These are phyloP conservation scores for Endomychus coccineus DNA, from an alignment of 2,888 invertebrate species.

Conservation along the genomic window DNA sequence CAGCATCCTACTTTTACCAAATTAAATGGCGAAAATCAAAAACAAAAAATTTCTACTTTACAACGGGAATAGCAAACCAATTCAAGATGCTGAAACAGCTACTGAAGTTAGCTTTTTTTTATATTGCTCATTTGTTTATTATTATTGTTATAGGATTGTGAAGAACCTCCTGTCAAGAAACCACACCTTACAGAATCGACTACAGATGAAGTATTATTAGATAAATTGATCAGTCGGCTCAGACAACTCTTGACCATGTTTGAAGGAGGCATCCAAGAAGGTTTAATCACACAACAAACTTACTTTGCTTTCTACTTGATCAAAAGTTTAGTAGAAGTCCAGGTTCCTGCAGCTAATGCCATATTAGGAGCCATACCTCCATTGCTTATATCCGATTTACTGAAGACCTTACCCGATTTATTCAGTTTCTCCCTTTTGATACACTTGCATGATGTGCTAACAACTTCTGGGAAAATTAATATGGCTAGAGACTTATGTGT, in stretches of 20 bases:
- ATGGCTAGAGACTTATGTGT: slow-evolving; percentile 84
- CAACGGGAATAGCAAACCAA: too few species aligned
- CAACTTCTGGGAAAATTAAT: slow-evolving; percentile 68
- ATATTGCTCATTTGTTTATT: too few species aligned
- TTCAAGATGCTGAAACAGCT: too few species aligned
- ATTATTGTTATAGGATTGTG: slow-evolving; percentile 28
- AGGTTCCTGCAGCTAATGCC: slow-evolving; percentile 47
- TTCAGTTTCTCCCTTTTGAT: slow-evolving; percentile 68
- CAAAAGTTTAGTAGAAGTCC: slow-evolving; percentile 66
- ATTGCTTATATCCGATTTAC: slow-evolving; percentile 68
- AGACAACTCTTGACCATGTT: slow-evolving; percentile 66
- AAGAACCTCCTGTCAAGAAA: slow-evolving; percentile 34
- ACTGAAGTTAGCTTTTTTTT: too few species aligned
- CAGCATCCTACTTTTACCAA: too few species aligned
- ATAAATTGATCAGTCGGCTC: slow-evolving; percentile 47
- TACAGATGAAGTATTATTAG: slow-evolving; percentile 24
- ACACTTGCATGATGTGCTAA: slow-evolving; percentile 71
- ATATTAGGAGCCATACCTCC: slow-evolving; percentile 70
- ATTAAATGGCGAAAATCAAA: too few species aligned
- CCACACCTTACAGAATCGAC: slow-evolving; percentile 30
- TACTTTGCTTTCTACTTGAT: slow-evolving; percentile 76
- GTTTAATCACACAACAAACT: slow-evolving; percentile 76
- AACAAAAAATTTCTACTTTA: too few species aligned
- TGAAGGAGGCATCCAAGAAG: slow-evolving; percentile 50
- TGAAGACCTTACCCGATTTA: slow-evolving; percentile 70